Evolutionary conservation across 2,797 vertebrate species (phyloP).

Genomic region (Hydrolagus colliei): DNA sequence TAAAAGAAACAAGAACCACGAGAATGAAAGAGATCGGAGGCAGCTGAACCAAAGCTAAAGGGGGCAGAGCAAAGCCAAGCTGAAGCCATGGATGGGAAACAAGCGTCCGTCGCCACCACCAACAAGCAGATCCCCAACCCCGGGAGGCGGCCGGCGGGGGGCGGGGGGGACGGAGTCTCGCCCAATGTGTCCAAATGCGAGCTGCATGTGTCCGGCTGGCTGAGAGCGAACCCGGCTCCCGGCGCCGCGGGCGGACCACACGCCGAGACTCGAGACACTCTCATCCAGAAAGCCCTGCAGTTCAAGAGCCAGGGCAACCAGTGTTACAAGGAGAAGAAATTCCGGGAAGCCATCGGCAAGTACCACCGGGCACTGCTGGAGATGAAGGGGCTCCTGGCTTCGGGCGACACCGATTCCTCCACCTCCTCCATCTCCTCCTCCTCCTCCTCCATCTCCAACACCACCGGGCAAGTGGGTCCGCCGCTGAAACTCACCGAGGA

Average conservation of each 20-base stretch:
- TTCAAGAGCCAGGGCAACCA: conserved; percentile 92
- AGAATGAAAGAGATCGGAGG: no score
- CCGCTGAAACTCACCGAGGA: conserved; percentile 74
- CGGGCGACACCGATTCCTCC: conserved; percentile 65
- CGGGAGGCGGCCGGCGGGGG: not conserved
- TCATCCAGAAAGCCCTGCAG: conserved; percentile 79
- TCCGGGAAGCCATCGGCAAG: conserved; percentile 95
- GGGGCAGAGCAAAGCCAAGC: conserved; percentile 27
- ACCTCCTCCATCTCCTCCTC: conserved; percentile 32
- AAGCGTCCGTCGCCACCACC: not conserved
- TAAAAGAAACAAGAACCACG: no score
- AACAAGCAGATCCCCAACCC: not conserved
- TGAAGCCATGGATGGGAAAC: not conserved
- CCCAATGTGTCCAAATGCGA: conserved; percentile 36
- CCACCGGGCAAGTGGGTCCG: no score
- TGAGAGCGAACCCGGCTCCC: conserved; percentile 32
- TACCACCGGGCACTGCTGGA: conserved; percentile 93
- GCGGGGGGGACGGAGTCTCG: not conserved
- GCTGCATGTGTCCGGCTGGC: conserved; percentile 11
- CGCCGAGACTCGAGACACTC: conserved; percentile 51
- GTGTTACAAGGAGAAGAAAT: conserved; percentile 98
- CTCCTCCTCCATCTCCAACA: not conserved
- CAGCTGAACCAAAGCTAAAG: no score
- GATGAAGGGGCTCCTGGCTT: conserved; percentile 78
- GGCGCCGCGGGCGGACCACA: conserved; percentile 40